Base-by-base conservation (phyloP, 2,113 vertebrate genomes). In the Garra rufa region DNA sequence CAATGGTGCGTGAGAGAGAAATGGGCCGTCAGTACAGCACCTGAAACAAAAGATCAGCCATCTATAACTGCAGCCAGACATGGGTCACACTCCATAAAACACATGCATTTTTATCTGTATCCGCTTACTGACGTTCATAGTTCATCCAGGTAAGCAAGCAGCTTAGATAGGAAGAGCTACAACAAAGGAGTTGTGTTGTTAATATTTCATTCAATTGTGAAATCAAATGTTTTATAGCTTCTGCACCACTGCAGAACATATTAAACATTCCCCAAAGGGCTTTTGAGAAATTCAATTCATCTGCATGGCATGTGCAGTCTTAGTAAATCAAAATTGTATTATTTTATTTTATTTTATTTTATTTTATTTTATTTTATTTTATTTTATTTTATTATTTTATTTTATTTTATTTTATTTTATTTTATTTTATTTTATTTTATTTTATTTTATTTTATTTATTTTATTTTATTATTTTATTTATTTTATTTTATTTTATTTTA, bases 41-140 rank as follows among this genome's bases (percentile, higher is more conserved):
- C 77, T 57, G 30, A 26, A 70, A 63, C 63, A 44, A 85, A 82
- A 63, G 76, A 26, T 38, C 73, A n/a, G 9, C 28, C 41, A 73
- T 65, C 69, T 84, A 28, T 48, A 87, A 84, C 83, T 65, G 11
- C 38, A 17, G 21, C 83, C 77, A 71, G 73, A 30, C 76, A 67
- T 6, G 67, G 83, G 67, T 83, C 48, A 83, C 70, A 81, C 59
- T 73, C 75, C 63, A 76, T 82, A 85, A 83, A 74, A 46, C 44
- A 43, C 74, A 74, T 83, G 67, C 61, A 87, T 82, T 85, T 85
- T 82, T 46, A 82, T 71, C 76, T 71, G 69, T 57, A 71, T 67
- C 17, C 46, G 63, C 76, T 65, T 57, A 48, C 4, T 28, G 0
- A 34, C 3, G 9, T 57, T 87, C 52, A 55, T 59, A 21, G 65